Base-by-base conservation (phyloP, 2,888 invertebrate species). In the Erebia epiphron region DNA sequence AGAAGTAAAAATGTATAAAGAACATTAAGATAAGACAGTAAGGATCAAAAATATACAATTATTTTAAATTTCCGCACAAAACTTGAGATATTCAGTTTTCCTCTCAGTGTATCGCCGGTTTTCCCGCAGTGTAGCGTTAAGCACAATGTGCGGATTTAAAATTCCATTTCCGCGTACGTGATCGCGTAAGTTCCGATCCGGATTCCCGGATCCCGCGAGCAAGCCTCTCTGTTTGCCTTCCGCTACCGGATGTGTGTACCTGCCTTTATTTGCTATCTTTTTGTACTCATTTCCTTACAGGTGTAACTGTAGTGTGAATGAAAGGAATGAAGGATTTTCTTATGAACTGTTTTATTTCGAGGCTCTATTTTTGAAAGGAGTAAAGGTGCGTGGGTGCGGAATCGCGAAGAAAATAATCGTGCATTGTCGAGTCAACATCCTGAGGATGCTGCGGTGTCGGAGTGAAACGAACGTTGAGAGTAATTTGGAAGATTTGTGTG, bases 111-210 rank as follows among this genome's bases (percentile, higher is more conserved):
- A 14, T 13, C 43, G 46, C 66, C 11, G 14, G 21, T 21, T 21
- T 21, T 46, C 35, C 58, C 21, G 52, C 67, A 64, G 35, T 11
- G 58, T 4, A 35, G 68, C 68, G 68, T 71, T 85, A 87, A 86
- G 83, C 82, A 86, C 86, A 85, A 86, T 83, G 85, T 84, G 84
- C 78, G 81, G 85, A 90, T 91, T 91, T 90, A 90, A 91, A 91
- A 91, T 90, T 90, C 90, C 88, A 90, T 91, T 91, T 90, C 90
- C 89, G 84, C 72, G 79, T 72, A 84, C 86, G 86, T 86, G 90
- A 87, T 89, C 88, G 82, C 83, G 82, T 83, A 82, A 83, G 83
- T 88, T 90, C 86, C 87, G 86, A 85, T 82, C 86, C 85, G 87
- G 85, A 85, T 78, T 78, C 79, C 79, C 77, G 79, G 76, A 70